Percentiles rank a stretch among this genome's conserved stretches.
phyloP scores from a whole-genome alignment of 2,888 invertebrate species.

The Tiliacea citrago region DNA sequence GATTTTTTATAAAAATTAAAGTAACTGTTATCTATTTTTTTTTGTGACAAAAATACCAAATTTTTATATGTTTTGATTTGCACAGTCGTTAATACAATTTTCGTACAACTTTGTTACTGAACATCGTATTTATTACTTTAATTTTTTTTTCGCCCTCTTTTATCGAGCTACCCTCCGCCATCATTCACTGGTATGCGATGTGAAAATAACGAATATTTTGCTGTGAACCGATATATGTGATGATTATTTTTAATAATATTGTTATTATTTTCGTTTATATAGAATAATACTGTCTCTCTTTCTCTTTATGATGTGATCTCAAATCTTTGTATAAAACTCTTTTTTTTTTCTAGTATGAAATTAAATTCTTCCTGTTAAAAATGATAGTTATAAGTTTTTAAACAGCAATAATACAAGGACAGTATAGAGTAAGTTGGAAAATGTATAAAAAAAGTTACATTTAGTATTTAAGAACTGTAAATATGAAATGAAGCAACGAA shows the following conservation, averaged over 20 bases:
- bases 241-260: conserved; percentile 62
- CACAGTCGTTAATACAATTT: conserved; percentile 50
- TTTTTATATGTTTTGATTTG: conserved; percentile 50
- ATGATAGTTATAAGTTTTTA: conserved; percentile 72
- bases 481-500: conserved; percentile 83
- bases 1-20: conserved; percentile 59
- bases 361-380: conserved; percentile 67
- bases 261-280: conserved; percentile 66
- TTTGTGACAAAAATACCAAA: conserved; percentile 1
- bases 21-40: conserved; percentile 25
- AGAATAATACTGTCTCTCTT: conserved; percentile 64
- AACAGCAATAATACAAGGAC: conserved; percentile 81
- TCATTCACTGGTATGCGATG: conserved; percentile 63
- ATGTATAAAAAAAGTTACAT: conserved; percentile 79
- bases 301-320: conserved; percentile 72
- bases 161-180: conserved; percentile 60
- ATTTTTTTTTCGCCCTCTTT: conserved; percentile 56
- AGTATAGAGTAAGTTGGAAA: conserved; percentile 81
- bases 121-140: conserved; percentile 62
- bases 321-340: conserved; percentile 73
- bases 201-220: conserved; percentile 66
- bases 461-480: conserved; percentile 84
- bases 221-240: conserved; percentile 75
- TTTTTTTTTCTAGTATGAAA: conserved; percentile 67
- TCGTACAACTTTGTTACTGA: conserved; percentile 49